Conservation (phyloP, 2,113 vertebrate species). For the Bostrychus sinensis region DNA sequence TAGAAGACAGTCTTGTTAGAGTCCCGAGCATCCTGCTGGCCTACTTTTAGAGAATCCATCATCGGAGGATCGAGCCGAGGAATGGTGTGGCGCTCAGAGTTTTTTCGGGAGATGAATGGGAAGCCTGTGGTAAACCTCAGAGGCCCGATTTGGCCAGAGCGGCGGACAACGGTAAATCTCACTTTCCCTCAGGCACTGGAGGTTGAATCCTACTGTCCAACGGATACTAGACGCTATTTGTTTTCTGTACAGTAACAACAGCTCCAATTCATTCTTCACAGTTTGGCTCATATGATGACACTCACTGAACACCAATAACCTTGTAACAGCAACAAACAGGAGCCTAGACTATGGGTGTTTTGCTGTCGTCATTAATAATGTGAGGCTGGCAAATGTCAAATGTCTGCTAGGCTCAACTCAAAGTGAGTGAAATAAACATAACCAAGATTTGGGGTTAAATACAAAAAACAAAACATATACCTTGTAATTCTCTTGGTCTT, state of each 20-base stretch:
- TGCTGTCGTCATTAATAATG: not conserved
- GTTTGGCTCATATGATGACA: not conserved
- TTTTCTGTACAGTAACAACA: not conserved
- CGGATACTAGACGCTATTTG: slow-evolving; percentile 1
- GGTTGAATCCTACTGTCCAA: slow-evolving; percentile 3
- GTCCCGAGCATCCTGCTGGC: slow-evolving; percentile 41
- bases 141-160: slow-evolving; percentile 11
- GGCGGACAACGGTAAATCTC: slow-evolving; percentile 20
- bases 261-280: slow-evolving; percentile 3
- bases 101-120: slow-evolving; percentile 32
- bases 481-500: too few relatives aligned
- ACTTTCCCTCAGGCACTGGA: slow-evolving; percentile 35
- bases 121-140: slow-evolving; percentile 31
- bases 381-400: not conserved
- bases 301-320: not conserved
- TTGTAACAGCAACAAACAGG: not conserved
- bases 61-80: slow-evolving; percentile 5
- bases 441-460: too few relatives aligned
- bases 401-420: not conserved
- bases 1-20: slow-evolving; percentile 15
- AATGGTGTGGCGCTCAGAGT: slow-evolving; percentile 34
- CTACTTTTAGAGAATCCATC: slow-evolving; percentile 37
- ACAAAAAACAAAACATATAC: too few relatives aligned
- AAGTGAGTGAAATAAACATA: too few relatives aligned
- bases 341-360: not conserved